Conservation (phyloP, 2,113 vertebrate genomes). For the Notechis scutatus region DNA sequence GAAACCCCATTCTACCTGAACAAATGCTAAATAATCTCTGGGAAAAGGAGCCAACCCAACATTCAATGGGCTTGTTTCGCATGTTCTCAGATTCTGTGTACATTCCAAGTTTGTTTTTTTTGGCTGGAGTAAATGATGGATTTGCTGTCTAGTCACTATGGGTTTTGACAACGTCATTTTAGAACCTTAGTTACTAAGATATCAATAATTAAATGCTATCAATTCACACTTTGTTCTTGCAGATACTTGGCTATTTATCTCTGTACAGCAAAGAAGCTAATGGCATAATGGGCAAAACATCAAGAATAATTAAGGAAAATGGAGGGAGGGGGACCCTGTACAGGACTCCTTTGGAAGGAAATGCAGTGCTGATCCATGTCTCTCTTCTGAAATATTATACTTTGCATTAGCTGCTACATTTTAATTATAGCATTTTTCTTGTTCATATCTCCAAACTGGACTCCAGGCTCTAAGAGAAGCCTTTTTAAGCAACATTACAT, state of each 20-base stretch:
- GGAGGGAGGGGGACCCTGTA: constrained; percentile 49
- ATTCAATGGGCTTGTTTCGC: constrained; percentile 14
- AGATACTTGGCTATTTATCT: constrained; percentile 71
- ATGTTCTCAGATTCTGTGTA: not conserved
- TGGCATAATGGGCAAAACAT: constrained; percentile 74
- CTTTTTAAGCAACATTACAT: constrained; percentile 42
- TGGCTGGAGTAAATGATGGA: constrained; percentile 48
- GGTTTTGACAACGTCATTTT: constrained; percentile 70
- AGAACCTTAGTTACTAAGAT: constrained; percentile 71
- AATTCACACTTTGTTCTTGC: constrained; percentile 70
- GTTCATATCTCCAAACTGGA: constrained; percentile 39
- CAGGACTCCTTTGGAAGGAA: constrained; percentile 54
- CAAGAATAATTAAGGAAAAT: constrained; percentile 74
- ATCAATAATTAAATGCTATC: constrained; percentile 78
- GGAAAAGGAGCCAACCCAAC: not conserved
- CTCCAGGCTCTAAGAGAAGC: constrained; percentile 47
- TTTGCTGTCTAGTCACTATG: constrained; percentile 65
- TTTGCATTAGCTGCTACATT: constrained; percentile 42
- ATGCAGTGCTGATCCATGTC: constrained; percentile 31
- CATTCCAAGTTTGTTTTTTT: constrained; percentile 13
- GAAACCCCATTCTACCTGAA: constrained; percentile 3
- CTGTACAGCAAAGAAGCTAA: constrained; percentile 73
- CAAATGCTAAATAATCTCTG: constrained; percentile 11
- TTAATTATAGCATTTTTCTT: constrained; percentile 40
- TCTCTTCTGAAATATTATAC: constrained; percentile 37